Percentiles rank a stretch among this genome's conserved stretches.
Evolutionary conservation across 2,797 vertebrate genomes (phyloP).

Genomic region (Coregonus ussuriensis): DNA sequence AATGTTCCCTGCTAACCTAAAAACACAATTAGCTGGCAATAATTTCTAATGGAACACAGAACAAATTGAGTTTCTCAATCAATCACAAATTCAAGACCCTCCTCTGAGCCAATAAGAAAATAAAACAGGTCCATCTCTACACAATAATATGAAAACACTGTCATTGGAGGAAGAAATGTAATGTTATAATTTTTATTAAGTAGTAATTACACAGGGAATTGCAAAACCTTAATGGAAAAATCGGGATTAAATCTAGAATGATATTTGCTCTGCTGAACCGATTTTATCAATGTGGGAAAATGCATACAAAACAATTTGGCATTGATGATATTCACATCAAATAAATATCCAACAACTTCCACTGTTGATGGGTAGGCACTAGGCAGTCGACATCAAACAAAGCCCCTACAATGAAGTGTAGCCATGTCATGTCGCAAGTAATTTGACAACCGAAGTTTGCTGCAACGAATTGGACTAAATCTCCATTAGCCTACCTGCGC

Average conservation of each 20-base stretch:
- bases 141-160: neutral
- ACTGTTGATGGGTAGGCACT: neutral
- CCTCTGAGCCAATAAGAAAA: constrained; percentile 2
- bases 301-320: neutral
- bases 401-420: too few species aligned
- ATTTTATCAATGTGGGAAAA: neutral
- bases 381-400: neutral
- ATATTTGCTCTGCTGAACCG: neutral
- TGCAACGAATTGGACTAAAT: constrained; percentile 8
- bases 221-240: neutral
- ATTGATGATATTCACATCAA: too few species aligned
- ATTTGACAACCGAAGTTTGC: neutral
- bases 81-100: constrained; percentile 45
- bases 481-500: constrained; percentile 80
- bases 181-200: neutral
- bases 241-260: neutral
- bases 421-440: neutral
- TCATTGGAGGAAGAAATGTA: neutral
- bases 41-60: constrained; percentile 33
- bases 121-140: neutral
- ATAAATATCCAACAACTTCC: neutral
- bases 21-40: constrained; percentile 67
- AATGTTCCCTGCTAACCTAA: constrained; percentile 69
- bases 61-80: constrained; percentile 33
- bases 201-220: neutral